phyloP scores from a whole-genome alignment of 2,888 invertebrate genomes.

The Drosophila mimica region DNA sequence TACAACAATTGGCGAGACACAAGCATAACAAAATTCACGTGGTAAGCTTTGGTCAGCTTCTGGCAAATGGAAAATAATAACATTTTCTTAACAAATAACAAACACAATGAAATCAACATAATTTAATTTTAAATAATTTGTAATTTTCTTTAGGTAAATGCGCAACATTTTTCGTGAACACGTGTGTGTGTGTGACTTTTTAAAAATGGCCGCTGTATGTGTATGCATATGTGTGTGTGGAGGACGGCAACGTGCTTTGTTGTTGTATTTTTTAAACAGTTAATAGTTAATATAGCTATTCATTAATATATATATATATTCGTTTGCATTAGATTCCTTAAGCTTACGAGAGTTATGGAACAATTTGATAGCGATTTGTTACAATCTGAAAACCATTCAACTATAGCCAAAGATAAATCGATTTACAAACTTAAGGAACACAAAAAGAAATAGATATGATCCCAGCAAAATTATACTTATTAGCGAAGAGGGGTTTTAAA shows the following conservation, averaged over 20 bases:
- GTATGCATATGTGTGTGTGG: background rate
- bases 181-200: conserved; percentile 35
- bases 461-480: background rate
- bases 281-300: background rate
- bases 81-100: conserved; percentile 15
- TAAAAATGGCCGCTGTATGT: conserved; percentile 64
- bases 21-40: conserved; percentile 20
- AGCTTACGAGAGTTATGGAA: background rate
- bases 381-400: background rate
- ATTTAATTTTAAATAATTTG: conserved; percentile 16
- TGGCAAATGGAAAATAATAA: conserved; percentile 15
- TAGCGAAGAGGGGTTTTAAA: background rate
- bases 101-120: conserved; percentile 15
- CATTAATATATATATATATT: background rate
- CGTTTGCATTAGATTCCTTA: background rate
- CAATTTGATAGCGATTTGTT: background rate
- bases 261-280: background rate
- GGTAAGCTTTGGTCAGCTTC: conserved; percentile 72
- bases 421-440: background rate
- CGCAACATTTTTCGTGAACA: conserved; percentile 13
- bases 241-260: conserved; percentile 8
- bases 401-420: background rate
- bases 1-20: conserved; percentile 36
- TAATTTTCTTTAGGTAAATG: conserved; percentile 21
- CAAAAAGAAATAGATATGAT: background rate